phyloP scores from a whole-genome alignment of 2,797 vertebrate species.

The Sparidentex hasta region DNA sequence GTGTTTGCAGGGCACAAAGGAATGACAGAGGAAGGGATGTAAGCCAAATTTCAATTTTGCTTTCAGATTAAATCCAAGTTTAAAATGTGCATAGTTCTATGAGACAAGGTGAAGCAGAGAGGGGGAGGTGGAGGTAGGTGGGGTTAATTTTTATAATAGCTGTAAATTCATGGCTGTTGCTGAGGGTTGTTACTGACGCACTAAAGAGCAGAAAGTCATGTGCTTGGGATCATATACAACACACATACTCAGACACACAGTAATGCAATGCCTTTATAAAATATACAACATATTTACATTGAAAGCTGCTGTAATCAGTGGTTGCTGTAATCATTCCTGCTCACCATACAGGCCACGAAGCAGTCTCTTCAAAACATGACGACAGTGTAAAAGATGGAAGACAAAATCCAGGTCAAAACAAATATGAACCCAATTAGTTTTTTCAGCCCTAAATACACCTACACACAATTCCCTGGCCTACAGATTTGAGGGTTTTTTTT shows the following conservation, averaged over 20 bases:
- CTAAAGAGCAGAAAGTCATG: slow-evolving; percentile 70
- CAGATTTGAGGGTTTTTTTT: not conserved
- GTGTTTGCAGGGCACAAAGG: slow-evolving; percentile 68
- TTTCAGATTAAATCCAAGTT: slow-evolving; percentile 70
- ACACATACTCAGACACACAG: not conserved
- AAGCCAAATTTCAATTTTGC: slow-evolving; percentile 59
- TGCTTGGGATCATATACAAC: slow-evolving; percentile 33
- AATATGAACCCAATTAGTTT: not conserved
- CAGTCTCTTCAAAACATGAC: not conserved
- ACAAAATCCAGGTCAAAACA: not conserved
- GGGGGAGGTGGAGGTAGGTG: not conserved
- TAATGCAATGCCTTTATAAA: not conserved
- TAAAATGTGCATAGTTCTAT: slow-evolving; percentile 69
- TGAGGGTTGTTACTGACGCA: slow-evolving; percentile 73
- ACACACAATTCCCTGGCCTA: not conserved
- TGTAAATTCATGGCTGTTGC: slow-evolving; percentile 68
- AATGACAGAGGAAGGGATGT: slow-evolving; percentile 44
- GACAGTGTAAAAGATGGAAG: not conserved
- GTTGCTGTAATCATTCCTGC: not conserved
- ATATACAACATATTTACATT: not conserved
- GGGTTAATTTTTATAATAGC: slow-evolving; percentile 62
- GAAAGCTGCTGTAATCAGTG: not conserved
- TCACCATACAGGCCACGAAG: not conserved
- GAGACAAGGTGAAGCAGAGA: slow-evolving; percentile 40
- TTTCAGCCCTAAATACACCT: not conserved